Base-by-base conservation (phyloP, 2,797 vertebrate species). In the Megalops cyprinoides region DNA sequence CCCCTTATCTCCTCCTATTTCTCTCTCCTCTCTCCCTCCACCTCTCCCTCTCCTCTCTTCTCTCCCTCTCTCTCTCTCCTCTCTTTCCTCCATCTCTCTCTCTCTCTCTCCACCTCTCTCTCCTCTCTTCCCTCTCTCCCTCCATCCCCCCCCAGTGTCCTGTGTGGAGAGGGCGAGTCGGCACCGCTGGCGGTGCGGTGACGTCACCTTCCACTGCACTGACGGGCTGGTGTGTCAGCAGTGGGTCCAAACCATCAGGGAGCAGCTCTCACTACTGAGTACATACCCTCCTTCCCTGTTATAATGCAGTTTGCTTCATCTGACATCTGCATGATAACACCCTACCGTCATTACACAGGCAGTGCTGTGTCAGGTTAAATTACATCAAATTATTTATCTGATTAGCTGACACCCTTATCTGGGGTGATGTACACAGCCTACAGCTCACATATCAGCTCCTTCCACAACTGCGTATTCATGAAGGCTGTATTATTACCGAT, bases 221-320 rank as follows among this genome's bases (percentile, higher is more conserved):
- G 92, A 93, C 55, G 92, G 91, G 82, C 87, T 83, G 18, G 91
- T 96, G 51, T 95, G 94, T 76, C 92, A 94, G 83, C 93, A 93
- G 80, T 99, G 97, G 97, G 90, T 97, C 87, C 93, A 90, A 78
- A 88, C 91, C 0, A 93, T 97, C 75, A 92, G 91, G 65, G 94
- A 96, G 86, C 94, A 94, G 85, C 95, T 99, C 85, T 91, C 94
- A 56, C 87, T 87, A 46, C 93, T 97, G 83, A 91, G 97, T 99
- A 94, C 14, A 96, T 96, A 62, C 12, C 7, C 37, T 84, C 83
- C n/a, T n/a, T n/a, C 15, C 73, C 67, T 8, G 7, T 28, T 82
- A 34, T 15, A 1, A 48, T 2, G 10, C 31, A 1, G n/a, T 12
- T 23, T 51, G 4, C 31, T 39, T 55, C 31, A 34, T 18, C 31